Conservation (phyloP, 2,797 vertebrate species). For the Tarsius wallacei region DNA sequence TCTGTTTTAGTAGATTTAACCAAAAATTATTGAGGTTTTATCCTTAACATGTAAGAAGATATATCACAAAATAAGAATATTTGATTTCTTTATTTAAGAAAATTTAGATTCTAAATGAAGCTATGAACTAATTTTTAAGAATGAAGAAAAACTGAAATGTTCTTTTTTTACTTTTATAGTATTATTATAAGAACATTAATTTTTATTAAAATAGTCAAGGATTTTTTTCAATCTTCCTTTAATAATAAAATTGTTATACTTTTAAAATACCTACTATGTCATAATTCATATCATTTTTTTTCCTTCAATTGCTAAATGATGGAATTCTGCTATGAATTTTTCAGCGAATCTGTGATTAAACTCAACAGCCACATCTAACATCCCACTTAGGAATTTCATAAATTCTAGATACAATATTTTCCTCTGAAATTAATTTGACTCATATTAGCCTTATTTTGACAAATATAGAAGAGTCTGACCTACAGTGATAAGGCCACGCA, state of each 20-base stretch:
- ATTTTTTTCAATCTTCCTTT: background rate
- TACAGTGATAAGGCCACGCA: background rate
- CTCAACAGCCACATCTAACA: background rate
- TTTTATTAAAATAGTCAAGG: conserved; percentile 6
- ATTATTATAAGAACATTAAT: background rate
- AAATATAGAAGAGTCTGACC: background rate
- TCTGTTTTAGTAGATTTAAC: background rate
- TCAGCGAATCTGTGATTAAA: background rate
- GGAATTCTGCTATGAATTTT: background rate
- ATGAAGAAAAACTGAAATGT: background rate
- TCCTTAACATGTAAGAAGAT: background rate
- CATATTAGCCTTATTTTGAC: background rate
- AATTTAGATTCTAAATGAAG: conserved; percentile 6
- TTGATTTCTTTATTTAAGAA: background rate
- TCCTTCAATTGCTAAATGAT: background rate
- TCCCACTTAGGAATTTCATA: background rate
- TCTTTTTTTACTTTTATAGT: background rate
- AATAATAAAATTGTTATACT: background rate
- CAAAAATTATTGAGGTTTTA: background rate
- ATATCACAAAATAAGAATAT: background rate
- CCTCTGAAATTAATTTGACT: conserved; percentile 28
- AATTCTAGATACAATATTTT: background rate
- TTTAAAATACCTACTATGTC: background rate
- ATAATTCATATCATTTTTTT: background rate
- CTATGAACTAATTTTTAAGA: background rate